Conservation (phyloP, 2,113 vertebrate genomes). For the Progne subis region DNA sequence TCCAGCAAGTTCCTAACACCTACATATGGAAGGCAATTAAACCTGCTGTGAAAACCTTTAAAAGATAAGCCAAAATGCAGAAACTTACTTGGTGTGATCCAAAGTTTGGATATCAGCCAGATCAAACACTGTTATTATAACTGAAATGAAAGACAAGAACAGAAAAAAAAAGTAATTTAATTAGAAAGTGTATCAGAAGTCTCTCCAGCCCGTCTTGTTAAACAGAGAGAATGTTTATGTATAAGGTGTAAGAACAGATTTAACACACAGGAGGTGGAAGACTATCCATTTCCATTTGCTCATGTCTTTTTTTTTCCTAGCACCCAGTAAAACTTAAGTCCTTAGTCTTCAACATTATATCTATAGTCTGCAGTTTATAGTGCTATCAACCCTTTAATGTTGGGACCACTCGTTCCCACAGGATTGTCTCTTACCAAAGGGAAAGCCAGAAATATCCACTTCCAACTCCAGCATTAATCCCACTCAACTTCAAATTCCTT, state of each 20-base stretch:
- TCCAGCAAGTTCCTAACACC: neutral
- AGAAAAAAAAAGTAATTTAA: neutral
- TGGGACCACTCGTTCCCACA: neutral
- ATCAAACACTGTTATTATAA: conserved; percentile 81
- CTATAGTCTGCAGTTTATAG: neutral
- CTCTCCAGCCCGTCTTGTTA: neutral
- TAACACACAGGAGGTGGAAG: neutral
- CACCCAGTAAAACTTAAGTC: neutral
- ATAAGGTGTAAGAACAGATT: neutral
- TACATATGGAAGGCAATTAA: neutral
- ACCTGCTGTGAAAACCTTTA: neutral
- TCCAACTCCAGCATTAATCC: neutral
- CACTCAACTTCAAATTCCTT: neutral
- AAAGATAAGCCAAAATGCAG: neutral
- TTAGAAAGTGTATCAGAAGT: neutral
- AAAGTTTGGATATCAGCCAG: conserved; percentile 80
- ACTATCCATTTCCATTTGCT: neutral
- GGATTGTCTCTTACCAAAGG: neutral
- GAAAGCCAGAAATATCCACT: neutral
- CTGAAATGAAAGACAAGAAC: conserved; percentile 60
- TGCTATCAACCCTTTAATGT: neutral
- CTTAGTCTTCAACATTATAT: neutral
- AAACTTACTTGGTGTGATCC: conserved; percentile 84
- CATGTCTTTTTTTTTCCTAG: neutral
- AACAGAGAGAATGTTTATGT: neutral